phyloP scores from a whole-genome alignment of 2,797 vertebrate genomes.

The Allobates femoralis region DNA sequence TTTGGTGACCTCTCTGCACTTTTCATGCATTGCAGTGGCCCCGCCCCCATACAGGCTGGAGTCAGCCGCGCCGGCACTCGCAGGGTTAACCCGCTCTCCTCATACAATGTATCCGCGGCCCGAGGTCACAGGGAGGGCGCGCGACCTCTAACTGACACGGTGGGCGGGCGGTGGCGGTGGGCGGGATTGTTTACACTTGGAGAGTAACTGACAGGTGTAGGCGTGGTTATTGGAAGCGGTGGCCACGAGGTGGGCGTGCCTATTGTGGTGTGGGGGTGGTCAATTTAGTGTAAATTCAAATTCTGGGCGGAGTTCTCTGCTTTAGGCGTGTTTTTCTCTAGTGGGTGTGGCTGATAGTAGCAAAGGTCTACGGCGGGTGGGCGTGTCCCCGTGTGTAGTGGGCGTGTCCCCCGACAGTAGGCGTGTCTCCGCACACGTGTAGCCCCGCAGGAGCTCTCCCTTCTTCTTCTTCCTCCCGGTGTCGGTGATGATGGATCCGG shows the following conservation, averaged over 20 bases:
- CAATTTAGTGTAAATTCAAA: neutral
- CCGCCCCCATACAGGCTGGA: no score
- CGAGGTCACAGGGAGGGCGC: neutral
- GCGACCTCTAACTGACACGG: constrained; percentile 22
- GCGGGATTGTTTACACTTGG: neutral
- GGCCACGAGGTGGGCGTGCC: neutral
- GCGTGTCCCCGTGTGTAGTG: neutral
- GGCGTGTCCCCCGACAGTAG: neutral
- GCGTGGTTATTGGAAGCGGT: neutral
- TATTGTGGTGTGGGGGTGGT: neutral
- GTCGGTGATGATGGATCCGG: neutral
- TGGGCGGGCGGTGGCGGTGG: neutral
- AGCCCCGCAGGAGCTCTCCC: no score
- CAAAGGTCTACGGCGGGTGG: neutral
- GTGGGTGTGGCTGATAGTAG: neutral
- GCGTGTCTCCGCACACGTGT: constrained; percentile 3
- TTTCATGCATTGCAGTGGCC: no score
- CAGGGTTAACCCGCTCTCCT: neutral
- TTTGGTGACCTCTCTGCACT: no score
- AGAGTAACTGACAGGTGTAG: neutral
- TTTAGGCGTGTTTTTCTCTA: neutral
- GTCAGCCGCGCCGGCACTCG: neutral
- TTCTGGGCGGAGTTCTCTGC: neutral
- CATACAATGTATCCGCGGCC: neutral
- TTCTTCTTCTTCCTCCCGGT: no score